Percentiles rank a stretch among this genome's conserved stretches.
These are phyloP conservation scores for Brachionus plicatilis DNA, from an alignment of 1,140 invertebrate genomes.

Conservation along the genomic window DNA sequence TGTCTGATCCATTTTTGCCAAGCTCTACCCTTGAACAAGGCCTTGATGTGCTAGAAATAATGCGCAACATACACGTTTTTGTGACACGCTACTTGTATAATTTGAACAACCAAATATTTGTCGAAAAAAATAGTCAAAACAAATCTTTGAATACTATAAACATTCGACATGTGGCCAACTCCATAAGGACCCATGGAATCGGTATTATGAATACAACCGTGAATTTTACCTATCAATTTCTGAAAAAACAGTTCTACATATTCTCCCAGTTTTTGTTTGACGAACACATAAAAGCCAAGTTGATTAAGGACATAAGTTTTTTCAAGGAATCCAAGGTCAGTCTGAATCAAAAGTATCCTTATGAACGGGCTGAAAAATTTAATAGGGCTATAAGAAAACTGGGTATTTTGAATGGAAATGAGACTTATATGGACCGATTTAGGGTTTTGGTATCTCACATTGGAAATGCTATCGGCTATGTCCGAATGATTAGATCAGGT, in stretches of 20 bases:
- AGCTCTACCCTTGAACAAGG: conserved; percentile 94
- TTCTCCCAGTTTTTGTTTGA: conserved; percentile 97
- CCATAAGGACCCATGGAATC: conserved; percentile 90
- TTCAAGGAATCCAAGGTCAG: conserved; percentile 62
- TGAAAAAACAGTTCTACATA: conserved; percentile 83
- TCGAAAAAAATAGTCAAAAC: conserved; percentile 81
- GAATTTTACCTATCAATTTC: conserved; percentile 72
- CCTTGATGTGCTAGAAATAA: conserved; percentile 93
- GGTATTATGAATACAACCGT: conserved; percentile 95
- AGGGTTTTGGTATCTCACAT: conserved; percentile 84
- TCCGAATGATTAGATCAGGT: conserved; percentile 85
- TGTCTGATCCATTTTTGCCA: conserved; percentile 83
- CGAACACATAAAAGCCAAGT: conserved; percentile 90
- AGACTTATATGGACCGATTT: conserved; percentile 82
- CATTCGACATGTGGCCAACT: conserved; percentile 91
- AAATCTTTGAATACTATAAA: conserved; percentile 94
- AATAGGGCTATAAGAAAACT: conserved; percentile 83
- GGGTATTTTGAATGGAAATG: conserved; percentile 72
- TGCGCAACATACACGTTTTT: conserved; percentile 92
- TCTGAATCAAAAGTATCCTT: conserved; percentile 63
- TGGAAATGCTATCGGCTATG: conserved; percentile 92
- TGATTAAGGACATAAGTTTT: conserved; percentile 80
- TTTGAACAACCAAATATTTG: conserved; percentile 92
- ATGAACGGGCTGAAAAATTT: conserved; percentile 88
- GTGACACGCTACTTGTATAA: conserved; percentile 90